Base-by-base conservation (phyloP, 1,140 invertebrate species). In the Spodoptera frugiperda region DNA sequence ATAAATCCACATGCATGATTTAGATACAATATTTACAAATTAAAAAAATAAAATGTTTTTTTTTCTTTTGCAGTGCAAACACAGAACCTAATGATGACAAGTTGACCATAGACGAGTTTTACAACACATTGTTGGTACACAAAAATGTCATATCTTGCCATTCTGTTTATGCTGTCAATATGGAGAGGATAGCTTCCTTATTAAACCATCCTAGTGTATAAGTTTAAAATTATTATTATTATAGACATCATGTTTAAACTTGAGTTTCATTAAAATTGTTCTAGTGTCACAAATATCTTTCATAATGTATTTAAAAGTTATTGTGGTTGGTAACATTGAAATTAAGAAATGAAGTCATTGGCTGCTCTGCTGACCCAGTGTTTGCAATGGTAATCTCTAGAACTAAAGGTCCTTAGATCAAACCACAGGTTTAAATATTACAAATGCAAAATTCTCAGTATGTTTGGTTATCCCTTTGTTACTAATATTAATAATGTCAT, bases 101-200 rank as follows among this genome's bases (percentile, higher is more conserved):
- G 70, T 72, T 96, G 46, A 94, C 95, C 0, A 91, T 96, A 44
- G 93, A 94, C 54, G 95, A 96, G 81, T 92, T 95, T 55, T 95
- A 96, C 78, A 91, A 92, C 17, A 95, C 95, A 2, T 87, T 96
- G 19, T 82, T 92, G 12, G 88, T 89, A 14, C 93, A 96, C 78
- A 94, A 89, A 74, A 95, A 95, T 86, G 81, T 95, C 0, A 95
- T 96, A 67, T 93, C 95, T 2, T 95, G 95, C 14, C 95, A 95
- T 86, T 94, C 95, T 1, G 94, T 95, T 1, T 95, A 95, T 84
- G 92, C 95, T 17, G 91, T 95, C 0, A 95, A 95, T 78, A 95
- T 95, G 95, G 95, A 96, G 79, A 90, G 95, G 57, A 80, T 96
- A 2, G 94, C 95, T 6, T 91, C 94, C 63, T 95, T 95, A 92